Percentiles rank a stretch among this genome's conserved stretches.
Evolutionary conservation across 2,888 invertebrate genomes (phyloP).

Genomic region (Malachius bipustulatus): DNA sequence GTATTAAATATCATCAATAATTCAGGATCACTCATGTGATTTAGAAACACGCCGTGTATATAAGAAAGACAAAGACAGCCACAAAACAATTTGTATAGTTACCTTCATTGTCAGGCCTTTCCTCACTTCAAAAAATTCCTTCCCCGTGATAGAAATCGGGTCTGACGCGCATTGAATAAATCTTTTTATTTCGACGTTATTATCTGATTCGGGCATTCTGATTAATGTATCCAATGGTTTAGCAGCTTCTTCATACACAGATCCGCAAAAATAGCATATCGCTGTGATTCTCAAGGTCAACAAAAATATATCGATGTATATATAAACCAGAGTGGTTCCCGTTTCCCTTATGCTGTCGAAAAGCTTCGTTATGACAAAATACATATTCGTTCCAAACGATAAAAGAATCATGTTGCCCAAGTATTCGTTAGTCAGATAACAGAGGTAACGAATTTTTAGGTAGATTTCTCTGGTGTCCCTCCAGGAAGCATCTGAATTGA

Average conservation of each 20-base stretch:
- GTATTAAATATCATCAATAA: too few relatives aligned
- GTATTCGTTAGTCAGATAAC: background rate
- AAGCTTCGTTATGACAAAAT: background rate
- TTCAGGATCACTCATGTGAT: too few relatives aligned
- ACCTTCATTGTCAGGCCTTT: background rate
- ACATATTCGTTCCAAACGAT: background rate
- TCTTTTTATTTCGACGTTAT: slow-evolving; percentile 1
- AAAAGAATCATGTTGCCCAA: background rate
- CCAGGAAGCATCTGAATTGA: background rate
- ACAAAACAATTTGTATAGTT: too few relatives aligned
- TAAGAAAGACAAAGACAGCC: too few relatives aligned
- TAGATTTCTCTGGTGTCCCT: background rate
- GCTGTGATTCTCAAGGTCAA: background rate
- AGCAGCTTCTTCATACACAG: background rate
- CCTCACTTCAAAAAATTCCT: background rate
- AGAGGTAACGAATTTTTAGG: background rate
- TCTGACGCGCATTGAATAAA: background rate
- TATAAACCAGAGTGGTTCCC: background rate
- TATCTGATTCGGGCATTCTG: background rate
- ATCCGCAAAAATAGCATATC: background rate
- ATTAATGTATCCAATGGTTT: background rate
- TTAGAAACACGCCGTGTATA: too few relatives aligned
- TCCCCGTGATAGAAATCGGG: background rate
- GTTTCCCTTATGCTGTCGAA: background rate
- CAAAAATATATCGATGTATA: background rate